These are phyloP conservation scores for Sinocyclocheilus anophthalmus DNA, from an alignment of 2,113 vertebrate genomes.

Conservation along the genomic window DNA sequence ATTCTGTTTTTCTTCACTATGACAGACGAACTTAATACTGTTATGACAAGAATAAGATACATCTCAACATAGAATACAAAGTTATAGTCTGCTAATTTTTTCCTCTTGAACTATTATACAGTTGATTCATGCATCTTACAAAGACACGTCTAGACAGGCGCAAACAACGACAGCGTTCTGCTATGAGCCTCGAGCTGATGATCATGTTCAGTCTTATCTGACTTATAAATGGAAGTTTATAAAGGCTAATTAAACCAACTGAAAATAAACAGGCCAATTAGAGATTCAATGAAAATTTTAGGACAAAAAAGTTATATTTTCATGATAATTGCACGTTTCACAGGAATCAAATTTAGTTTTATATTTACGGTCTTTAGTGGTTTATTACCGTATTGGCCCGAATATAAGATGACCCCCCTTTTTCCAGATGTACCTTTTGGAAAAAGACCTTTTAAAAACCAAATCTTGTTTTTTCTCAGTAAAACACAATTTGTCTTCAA, in stretches of 20 bases:
- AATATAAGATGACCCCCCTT: too few relatives aligned
- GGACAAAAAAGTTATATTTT: not conserved
- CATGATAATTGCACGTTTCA: not conserved
- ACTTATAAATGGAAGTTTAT: slow-evolving; percentile 3
- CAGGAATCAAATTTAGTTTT: not conserved
- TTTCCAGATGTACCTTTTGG: too few relatives aligned
- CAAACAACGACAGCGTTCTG: slow-evolving; percentile 31
- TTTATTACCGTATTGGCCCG: not conserved
- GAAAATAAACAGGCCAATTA: not conserved
- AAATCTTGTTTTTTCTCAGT: too few relatives aligned
- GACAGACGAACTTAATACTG: slow-evolving; percentile 48
- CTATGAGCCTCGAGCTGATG: slow-evolving; percentile 20
- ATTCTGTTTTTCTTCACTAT: slow-evolving; percentile 7
- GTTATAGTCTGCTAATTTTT: slow-evolving; percentile 26
- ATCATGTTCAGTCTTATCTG: slow-evolving; percentile 3
- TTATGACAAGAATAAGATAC: slow-evolving; percentile 22
- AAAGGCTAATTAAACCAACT: not conserved
- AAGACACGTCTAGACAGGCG: slow-evolving; percentile 33
- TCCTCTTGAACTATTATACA: slow-evolving; percentile 15
- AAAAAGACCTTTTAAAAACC: too few relatives aligned
- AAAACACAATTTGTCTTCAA: too few relatives aligned
- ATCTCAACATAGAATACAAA: slow-evolving; percentile 16
- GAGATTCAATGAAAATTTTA: not conserved
- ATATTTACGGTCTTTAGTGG: not conserved
- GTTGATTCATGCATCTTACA: slow-evolving; percentile 34